Evolutionary conservation across 2,113 vertebrate genomes (phyloP), one percentile per base, ranked within the genome.

Genomic region (Brienomyrus brachyistius): DNA sequence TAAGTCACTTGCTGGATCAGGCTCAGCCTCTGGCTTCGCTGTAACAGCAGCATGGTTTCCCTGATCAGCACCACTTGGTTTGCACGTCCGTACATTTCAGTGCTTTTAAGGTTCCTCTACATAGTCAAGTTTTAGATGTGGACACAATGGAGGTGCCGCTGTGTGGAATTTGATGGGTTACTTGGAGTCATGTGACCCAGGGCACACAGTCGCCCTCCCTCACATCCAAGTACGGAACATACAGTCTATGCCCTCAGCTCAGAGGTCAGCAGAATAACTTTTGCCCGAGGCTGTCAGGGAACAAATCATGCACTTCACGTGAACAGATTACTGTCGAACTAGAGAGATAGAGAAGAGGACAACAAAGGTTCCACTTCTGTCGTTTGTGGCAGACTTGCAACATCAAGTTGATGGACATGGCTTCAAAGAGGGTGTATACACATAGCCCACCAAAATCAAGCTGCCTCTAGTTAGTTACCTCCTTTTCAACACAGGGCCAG

Each of bases 221-320:
- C 48, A 35, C 50, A 9, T 87, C 51, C 51, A 56, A 87, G 50
- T 35, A 87, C 48, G 56, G 50, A 54, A 87, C 51, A 54, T 87
- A 7, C 51, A 87, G 85, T 54, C 27, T 52, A 54, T 35, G 21
- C 31, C 51, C 85, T 56, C 51, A 87, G 85, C 15, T 87, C 85
- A 54, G 85, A 87, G 85, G 47, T 54, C 85, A 87, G 51, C 51
- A 48, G 21, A 54, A 52, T 31, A 87, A 87, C 85, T 87, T 87
- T 87, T 87, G 85, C 85, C 85, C 85, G 54, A 23, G n/a, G 85
- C 15, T 56, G 51, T 19, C 85, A 54, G 27, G 50, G 23, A 84
- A 10, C 51, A 56, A 52, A 87, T 87, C 85, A 54, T 54, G 85
- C n/a, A 31, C 23, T 87, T 87, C 85, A 87, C 51, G 85, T 54